Evolutionary conservation across 2,113 vertebrate genomes (phyloP), one percentile per base, ranked within the genome.

Genomic region (Dipodomys stephensi): DNA sequence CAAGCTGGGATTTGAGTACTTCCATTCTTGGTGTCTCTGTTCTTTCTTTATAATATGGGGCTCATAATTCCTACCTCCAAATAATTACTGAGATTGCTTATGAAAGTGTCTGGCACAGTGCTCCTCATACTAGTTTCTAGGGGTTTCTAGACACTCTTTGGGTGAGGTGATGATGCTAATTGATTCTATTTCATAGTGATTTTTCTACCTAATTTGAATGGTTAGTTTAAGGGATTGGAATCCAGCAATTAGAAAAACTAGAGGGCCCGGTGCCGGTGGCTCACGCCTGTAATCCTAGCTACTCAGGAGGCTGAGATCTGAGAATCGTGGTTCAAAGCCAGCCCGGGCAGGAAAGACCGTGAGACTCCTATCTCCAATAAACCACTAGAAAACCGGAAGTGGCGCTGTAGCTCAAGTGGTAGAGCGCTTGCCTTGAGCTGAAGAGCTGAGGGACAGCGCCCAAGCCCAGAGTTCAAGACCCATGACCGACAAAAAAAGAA

Each of bases 21-120:
- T 67, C 49, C 16, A 28, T 30, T 91, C 74, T 89, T 81, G 32
- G 64, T 60, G 35, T 73, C 32, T 92, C 35, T 82, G 69, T 90
- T 94, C 65, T 53, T 92, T 62, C 85, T 94, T 87, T 91, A 68
- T 81, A 94, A 97, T 92, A 88, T 93, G 60, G 46, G 44, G 22
- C 82, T 83, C 83, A 83, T 46, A 87, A 82, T 74, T 35, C 8
- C 28, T 90, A 64, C 15, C 25, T 92, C 28, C 69, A 90, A 92
- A 73, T 79, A 90, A 71, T 85, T 87, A 67, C 64, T 53, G 77
- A 94, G 30, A 84, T 87, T 91, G 32, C 73, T 64, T 80, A 64
- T 77, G 28, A 49, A 88, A 96, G 67, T 35, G 30, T 94, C 25
- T 65, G 23, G 23, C 68, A 80, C 16, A 88, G 44, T 96, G 67